A percentile compares a stretch with the other conserved stretches of the same genome.
Evolutionary conservation across 2,888 invertebrate genomes (phyloP).

Genomic region (Sturmia bella): DNA sequence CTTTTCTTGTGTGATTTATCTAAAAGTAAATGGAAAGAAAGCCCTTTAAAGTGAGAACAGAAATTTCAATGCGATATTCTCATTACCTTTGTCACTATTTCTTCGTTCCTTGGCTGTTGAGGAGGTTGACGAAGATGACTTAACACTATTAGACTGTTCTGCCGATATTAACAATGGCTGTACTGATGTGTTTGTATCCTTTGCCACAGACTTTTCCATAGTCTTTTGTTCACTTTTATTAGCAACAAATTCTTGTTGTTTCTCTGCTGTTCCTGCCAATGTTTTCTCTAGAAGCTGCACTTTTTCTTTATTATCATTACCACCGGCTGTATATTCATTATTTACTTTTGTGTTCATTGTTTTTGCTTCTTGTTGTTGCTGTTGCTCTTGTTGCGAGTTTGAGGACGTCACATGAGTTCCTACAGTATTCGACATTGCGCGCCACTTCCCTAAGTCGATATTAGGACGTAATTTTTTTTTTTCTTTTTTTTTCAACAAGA

Average conservation of each 20-base stretch:
- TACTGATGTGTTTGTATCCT: constrained; percentile 20
- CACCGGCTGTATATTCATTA: constrained; percentile 63
- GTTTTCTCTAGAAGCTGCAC: neutral
- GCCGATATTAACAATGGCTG: constrained; percentile 8
- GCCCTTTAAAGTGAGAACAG: too few species aligned
- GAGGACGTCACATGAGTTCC: constrained; percentile 66
- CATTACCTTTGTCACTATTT: constrained; percentile 62
- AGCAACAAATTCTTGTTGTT: neutral
- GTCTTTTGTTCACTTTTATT: constrained; percentile 32
- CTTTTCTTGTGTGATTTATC: constrained; percentile 80
- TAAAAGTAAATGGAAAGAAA: constrained; percentile 38
- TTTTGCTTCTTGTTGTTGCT: constrained; percentile 48
- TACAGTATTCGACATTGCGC: constrained; percentile 66
- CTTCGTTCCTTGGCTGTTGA: constrained; percentile 43
- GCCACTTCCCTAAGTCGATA: constrained; percentile 64
- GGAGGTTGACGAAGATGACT: constrained; percentile 11
- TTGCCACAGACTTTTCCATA: constrained; percentile 25
- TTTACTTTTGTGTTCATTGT: constrained; percentile 53
- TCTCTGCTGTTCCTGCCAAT: constrained; percentile 5
- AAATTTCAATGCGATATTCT: neutral
- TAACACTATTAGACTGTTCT: neutral
- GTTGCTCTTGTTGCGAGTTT: constrained; percentile 52
- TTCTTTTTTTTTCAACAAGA: constrained; percentile 40
- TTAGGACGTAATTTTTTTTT: constrained; percentile 59
- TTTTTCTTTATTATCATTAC: constrained; percentile 36